These are phyloP conservation scores for Scalopus aquaticus DNA, from an alignment of 2,113 vertebrate species.

Conservation along the genomic window DNA sequence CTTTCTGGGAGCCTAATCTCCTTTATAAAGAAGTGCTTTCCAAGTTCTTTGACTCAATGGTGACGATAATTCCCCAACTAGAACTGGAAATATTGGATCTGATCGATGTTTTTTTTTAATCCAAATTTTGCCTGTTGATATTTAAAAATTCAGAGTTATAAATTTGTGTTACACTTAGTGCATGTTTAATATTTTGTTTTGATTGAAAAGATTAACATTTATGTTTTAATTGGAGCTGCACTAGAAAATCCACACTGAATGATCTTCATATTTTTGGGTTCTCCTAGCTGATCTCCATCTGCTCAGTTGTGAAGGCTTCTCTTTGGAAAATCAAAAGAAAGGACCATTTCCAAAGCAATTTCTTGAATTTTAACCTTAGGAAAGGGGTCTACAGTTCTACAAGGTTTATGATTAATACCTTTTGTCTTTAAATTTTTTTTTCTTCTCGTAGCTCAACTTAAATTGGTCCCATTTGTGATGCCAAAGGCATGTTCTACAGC, in stretches of 20 bases:
- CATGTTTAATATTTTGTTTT: neutral
- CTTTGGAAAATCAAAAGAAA: neutral
- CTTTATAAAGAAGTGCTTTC: constrained; percentile 26
- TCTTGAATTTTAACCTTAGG: neutral
- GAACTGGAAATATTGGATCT: neutral
- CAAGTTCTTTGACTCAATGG: neutral
- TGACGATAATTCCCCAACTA: neutral
- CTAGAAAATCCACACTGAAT: neutral
- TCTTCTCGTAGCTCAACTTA: neutral
- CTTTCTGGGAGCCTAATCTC: neutral
- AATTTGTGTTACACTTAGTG: neutral
- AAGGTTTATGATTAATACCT: neutral
- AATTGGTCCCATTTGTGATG: neutral
- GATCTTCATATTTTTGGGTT: neutral
- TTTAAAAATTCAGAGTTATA: neutral
- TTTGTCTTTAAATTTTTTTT: neutral
- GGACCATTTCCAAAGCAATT: neutral
- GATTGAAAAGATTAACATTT: neutral
- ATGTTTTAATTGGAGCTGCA: neutral
- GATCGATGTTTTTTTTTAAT: neutral
- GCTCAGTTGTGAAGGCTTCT: neutral
- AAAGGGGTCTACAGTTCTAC: neutral
- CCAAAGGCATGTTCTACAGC: neutral
- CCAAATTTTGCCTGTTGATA: neutral
- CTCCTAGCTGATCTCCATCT: neutral